A percentile compares a stretch with the other conserved stretches of the same genome.
These are phyloP conservation scores for Chrysogorgia sp. DNA, from an alignment of 92 coral and sea anemone genomes.

Conservation along the genomic window DNA sequence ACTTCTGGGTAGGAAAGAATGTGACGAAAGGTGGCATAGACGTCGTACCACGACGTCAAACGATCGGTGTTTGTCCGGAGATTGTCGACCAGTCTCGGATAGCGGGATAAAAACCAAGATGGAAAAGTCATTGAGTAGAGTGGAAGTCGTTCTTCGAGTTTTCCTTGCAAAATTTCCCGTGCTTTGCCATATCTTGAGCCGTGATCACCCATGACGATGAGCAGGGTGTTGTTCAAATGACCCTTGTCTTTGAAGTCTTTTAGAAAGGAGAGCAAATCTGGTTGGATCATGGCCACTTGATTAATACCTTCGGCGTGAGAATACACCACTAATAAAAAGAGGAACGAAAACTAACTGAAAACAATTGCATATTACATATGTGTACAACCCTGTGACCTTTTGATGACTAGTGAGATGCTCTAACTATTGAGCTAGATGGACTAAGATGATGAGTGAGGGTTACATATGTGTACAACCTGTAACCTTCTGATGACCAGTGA, in stretches of 20 bases:
- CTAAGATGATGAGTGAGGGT: no score
- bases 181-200: conserved; percentile 59
- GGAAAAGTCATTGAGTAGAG: conserved; percentile 61
- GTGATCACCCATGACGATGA: conserved; percentile 73
- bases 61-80: conserved; percentile 29
- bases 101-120: conserved; percentile 15
- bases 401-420: no score
- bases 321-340: conserved; percentile 37
- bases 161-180: conserved; percentile 70
- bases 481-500: no score
- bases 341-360: neutral
- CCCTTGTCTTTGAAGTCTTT: conserved; percentile 43
- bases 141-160: conserved; percentile 78
- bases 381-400: no score
- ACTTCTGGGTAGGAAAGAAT: conserved; percentile 27
- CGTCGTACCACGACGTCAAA: conserved; percentile 39
- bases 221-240: conserved; percentile 53
- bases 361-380: neutral
- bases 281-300: no score
- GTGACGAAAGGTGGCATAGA: conserved; percentile 36
- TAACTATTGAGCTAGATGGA: no score
- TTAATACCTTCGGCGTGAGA: conserved; percentile 41
- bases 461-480: no score
- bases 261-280: conserved; percentile 48
- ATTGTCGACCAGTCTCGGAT: conserved; percentile 15